Base-by-base conservation (phyloP, 2,888 invertebrate genomes). In the Sinotaia quadrata region DNA sequence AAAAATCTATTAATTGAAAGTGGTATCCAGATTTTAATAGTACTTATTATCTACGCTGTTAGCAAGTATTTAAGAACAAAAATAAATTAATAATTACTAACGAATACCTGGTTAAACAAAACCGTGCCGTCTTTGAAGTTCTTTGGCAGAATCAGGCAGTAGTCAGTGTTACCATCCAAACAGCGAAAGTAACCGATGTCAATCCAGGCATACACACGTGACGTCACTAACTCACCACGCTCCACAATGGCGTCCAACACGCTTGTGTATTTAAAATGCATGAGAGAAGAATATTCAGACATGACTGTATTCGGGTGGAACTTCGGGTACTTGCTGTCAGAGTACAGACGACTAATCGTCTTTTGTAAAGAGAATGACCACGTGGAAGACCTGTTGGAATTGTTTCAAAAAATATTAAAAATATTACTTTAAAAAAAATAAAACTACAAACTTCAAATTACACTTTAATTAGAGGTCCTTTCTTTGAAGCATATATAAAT, bases 101-200 rank as follows among this genome's bases (percentile, higher is more conserved):
- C 12, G 27, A 27, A 2, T 12, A 54, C 54, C 56, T 56, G 56
- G 8, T 56, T 56, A 56, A 33, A 56, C 12, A 33, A 33, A 29
- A 33, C 56, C 33, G 31, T 56, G 15, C 15, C 21, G 10, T 10
- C 3, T 4, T 31, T n/a, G 34, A 56, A 56, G 34, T 24, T 12
- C 18, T 65, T 58, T 24, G 51, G 58, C 15, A 44, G 18, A 24
- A 66, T 44, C 31, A 65, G 24, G 56, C 78, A 80, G 33, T 34
- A 49, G 29, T 62, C 61, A 0, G 68, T 66, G n/a, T n/a, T n/a
- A 0, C 71, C 37, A 2, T 65, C 59, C n/a, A 74, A 56, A 34
- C 77, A 57, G 1, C 78, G 61, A 31, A 78, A 78, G 66, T 77
- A 78, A 10, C 79, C 81, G 3, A 79, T 60, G 56, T 81, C 81